phyloP scores from a whole-genome alignment of 2,113 vertebrate species.

The Brevimyrus niger region DNA sequence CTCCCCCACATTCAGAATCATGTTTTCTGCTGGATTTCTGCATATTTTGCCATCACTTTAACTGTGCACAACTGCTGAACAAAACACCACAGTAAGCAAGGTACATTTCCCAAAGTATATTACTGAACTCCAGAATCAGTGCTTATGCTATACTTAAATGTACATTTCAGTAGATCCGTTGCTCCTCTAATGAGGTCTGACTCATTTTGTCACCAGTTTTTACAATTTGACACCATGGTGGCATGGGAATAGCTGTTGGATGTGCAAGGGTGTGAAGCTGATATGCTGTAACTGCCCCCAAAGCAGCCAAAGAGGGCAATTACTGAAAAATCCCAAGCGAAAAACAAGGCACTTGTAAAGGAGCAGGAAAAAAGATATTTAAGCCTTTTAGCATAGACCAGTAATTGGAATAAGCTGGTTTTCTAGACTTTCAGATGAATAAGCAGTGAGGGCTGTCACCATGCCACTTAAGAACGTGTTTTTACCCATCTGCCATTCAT shows the following conservation, averaged over 20 bases:
- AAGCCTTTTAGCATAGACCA: neutral
- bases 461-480: neutral
- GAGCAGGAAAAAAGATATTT: neutral
- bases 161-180: neutral
- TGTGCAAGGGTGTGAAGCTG: neutral
- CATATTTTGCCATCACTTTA: neutral
- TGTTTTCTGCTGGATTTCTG: neutral
- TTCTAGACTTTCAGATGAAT: neutral
- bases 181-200: constrained; percentile 1
- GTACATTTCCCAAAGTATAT: neutral
- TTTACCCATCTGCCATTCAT: neutral
- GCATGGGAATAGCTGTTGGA: neutral
- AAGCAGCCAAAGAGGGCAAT: neutral
- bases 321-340: neutral
- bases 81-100: neutral
- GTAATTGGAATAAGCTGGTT: neutral
- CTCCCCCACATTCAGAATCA: neutral
- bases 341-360: neutral
- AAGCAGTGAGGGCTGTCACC: neutral
- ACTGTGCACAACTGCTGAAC: neutral
- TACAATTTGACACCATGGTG: neutral
- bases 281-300: neutral
- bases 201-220: neutral
- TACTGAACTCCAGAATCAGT: neutral
- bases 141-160: neutral